phyloP scores from a whole-genome alignment of 2,888 invertebrate species.

The Druceiella hillmani region DNA sequence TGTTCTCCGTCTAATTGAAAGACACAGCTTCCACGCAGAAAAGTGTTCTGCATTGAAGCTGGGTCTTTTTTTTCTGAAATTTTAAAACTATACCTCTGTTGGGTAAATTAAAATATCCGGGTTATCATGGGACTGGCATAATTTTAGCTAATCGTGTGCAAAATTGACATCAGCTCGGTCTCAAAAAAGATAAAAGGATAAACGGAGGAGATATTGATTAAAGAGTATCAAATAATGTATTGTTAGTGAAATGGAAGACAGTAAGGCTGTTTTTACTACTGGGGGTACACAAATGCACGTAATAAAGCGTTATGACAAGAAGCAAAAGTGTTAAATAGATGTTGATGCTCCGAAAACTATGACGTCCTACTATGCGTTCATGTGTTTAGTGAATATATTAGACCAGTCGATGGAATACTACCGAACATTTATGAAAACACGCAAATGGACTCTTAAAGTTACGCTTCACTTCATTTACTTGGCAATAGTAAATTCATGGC shows the following conservation, averaged over 20 bases:
- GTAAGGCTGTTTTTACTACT: conserved; percentile 19
- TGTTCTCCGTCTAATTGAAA: too few species aligned
- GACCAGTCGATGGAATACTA: conserved; percentile 29
- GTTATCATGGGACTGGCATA: too few species aligned
- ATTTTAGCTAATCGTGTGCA: conserved; percentile 16
- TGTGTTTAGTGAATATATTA: conserved; percentile 28
- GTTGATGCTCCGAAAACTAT: conserved; percentile 27
- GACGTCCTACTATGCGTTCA: conserved; percentile 27
- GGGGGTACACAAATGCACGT: conserved; percentile 11
- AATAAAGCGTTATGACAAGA: conserved; percentile 23
- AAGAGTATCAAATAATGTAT: conserved; percentile 12
- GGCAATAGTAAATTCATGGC: too few species aligned
- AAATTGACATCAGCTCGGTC: conserved; percentile 4
- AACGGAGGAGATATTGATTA: conserved; percentile 14
- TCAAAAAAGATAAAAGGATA: conserved; percentile 16
- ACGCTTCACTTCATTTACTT: too few species aligned
- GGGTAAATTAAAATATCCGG: conserved; percentile 12
- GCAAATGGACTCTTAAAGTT: conserved; percentile 28
- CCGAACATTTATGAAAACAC: conserved; percentile 28
- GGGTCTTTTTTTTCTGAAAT: conserved; percentile 15
- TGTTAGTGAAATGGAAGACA: conserved; percentile 21
- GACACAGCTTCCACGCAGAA: too few species aligned
- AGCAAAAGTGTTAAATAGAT: conserved; percentile 21
- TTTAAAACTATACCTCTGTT: conserved; percentile 10
- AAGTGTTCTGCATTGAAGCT: conserved; percentile 13